Evolutionary conservation across 2,797 vertebrate genomes (phyloP).

Genomic region (Pseudotriccus pelzelni): DNA sequence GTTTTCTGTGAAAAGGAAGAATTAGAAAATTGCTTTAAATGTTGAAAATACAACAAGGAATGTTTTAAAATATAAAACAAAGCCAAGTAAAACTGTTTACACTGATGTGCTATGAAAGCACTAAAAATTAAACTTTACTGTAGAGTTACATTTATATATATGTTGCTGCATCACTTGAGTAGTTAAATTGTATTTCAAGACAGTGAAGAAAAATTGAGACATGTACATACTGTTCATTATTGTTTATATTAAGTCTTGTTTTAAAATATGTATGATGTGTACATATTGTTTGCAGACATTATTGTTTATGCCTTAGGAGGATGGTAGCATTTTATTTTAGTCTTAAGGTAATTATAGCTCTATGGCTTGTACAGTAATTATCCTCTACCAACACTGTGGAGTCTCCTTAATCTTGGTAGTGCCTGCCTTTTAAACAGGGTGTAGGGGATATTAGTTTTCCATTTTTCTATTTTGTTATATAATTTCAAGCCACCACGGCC

Average conservation of each 20-base stretch:
- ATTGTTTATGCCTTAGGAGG: conserved; percentile 99
- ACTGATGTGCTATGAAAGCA: conserved; percentile 93
- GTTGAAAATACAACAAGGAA: conserved; percentile 93
- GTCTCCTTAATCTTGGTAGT: conserved; percentile 99
- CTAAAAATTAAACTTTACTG: conserved; percentile 89
- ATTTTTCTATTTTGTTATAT: conserved; percentile 90
- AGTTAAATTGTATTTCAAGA: conserved; percentile 88
- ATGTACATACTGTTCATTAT: conserved; percentile 99
- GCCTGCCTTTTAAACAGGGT: conserved; percentile 99
- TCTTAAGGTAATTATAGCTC: conserved; percentile 93
- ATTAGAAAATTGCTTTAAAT: conserved; percentile 98
- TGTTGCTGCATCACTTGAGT: conserved; percentile 87
- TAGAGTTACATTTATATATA: conserved; percentile 93
- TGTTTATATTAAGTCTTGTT: conserved; percentile 99
- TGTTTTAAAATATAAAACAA: conserved; percentile 99
- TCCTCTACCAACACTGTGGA: conserved; percentile 99
- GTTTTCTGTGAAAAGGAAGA: conserved; percentile 99
- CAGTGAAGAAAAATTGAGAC: conserved; percentile 87
- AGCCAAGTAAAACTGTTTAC: conserved; percentile 99
- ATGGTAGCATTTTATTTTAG: conserved; percentile 99
- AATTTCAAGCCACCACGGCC: conserved; percentile 94
- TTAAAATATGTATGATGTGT: conserved; percentile 99
- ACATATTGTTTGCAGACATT: conserved; percentile 99
- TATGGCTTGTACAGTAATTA: conserved; percentile 99
- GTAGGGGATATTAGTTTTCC: conserved; percentile 96